Percentiles rank a stretch among this genome's conserved stretches.
phyloP scores from a whole-genome alignment of 2,113 vertebrate species.

The Petaurus breviceps region DNA sequence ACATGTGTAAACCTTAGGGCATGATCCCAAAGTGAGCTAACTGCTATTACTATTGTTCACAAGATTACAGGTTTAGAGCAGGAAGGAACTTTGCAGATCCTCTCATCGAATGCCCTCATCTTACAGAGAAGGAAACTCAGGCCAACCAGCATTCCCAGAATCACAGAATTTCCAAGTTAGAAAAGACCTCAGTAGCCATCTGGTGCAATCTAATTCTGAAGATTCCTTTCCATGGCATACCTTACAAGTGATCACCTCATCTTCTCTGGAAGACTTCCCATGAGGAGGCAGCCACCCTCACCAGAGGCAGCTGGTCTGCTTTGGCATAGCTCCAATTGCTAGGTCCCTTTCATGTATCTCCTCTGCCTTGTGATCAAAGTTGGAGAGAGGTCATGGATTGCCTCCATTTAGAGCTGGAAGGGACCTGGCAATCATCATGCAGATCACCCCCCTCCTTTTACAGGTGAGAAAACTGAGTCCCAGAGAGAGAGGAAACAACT shows the following conservation, averaged over 20 bases:
- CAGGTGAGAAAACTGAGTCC: neutral
- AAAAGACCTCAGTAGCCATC: neutral
- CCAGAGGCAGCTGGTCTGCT: neutral
- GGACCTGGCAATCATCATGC: neutral
- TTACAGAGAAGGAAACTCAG: neutral
- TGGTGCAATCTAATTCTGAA: neutral
- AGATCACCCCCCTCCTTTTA: neutral
- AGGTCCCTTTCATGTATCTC: neutral
- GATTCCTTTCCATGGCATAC: neutral
- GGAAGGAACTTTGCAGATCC: neutral
- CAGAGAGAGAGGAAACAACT: neutral
- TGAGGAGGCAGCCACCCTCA: neutral
- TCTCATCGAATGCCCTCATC: neutral
- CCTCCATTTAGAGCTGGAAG: neutral
- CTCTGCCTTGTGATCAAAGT: neutral
- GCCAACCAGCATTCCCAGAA: neutral
- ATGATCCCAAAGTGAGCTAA: neutral
- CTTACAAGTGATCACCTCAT: neutral
- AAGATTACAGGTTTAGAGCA: neutral
- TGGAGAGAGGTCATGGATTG: neutral
- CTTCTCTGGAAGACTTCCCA: neutral
- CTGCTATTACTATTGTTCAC: neutral
- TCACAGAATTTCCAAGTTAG: neutral
- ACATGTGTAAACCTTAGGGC: neutral
- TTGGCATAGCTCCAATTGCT: neutral